Percentiles rank a stretch among this genome's conserved stretches.
phyloP scores from a whole-genome alignment of 2,888 invertebrate genomes.

The Tiliacea citrago region DNA sequence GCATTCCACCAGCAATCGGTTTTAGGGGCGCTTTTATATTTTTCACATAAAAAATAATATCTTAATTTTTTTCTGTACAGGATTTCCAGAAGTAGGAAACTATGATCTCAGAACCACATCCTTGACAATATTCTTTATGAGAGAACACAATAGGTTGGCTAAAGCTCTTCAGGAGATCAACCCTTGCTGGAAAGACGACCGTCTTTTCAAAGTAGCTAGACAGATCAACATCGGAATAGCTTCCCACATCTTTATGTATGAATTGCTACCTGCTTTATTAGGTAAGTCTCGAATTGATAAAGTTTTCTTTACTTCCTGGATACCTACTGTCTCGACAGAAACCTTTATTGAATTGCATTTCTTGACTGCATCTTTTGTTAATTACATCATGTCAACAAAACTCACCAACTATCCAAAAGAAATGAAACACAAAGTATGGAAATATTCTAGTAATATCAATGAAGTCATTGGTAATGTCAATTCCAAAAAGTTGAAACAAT shows the following conservation, averaged over 20 bases:
- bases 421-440: not conserved
- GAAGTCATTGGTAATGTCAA: not conserved
- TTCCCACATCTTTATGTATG: constrained; percentile 81
- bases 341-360: constrained; percentile 28
- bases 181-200: constrained; percentile 84
- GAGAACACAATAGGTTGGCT: constrained; percentile 84
- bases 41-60: no score
- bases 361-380: constrained; percentile 32
- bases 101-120: constrained; percentile 79
- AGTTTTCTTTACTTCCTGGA: constrained; percentile 6
- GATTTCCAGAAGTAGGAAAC: constrained; percentile 79
- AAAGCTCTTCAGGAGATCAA: constrained; percentile 75
- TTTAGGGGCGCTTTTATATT: no score
- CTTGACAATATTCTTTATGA: constrained; percentile 80
- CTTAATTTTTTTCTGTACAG: constrained; percentile 60
- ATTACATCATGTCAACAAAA: constrained; percentile 32
- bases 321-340: constrained; percentile 20
- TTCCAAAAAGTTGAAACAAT: not conserved
- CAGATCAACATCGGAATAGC: constrained; percentile 83
- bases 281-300: constrained; percentile 71
- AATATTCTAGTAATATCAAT: no score
- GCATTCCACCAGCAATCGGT: no score
- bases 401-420: not conserved
- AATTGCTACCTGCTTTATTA: constrained; percentile 78
- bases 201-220: constrained; percentile 81